These are phyloP conservation scores for Gila robusta DNA, from an alignment of 2,797 vertebrate genomes.

Conservation along the genomic window DNA sequence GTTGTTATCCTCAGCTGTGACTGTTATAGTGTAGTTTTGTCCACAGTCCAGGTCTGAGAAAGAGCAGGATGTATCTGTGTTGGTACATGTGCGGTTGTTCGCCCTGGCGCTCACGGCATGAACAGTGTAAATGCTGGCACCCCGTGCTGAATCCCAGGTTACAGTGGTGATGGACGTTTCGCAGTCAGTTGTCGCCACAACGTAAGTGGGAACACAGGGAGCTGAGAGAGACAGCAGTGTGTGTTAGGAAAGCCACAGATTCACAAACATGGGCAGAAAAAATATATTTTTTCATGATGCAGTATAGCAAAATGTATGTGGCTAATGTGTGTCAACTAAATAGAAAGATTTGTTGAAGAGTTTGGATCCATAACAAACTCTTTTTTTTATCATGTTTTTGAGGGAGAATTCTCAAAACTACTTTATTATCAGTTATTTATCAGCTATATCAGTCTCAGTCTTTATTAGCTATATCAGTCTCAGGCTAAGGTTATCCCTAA, in stretches of 20 bases:
- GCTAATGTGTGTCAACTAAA: background rate
- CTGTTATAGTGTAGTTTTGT: slow-evolving; percentile 76
- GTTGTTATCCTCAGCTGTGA: slow-evolving; percentile 64
- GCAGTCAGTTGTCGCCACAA: slow-evolving; percentile 69
- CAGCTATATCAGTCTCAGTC: background rate
- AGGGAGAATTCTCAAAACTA: background rate
- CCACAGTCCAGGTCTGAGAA: slow-evolving; percentile 76
- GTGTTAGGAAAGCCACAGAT: background rate
- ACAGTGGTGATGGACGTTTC: slow-evolving; percentile 67
- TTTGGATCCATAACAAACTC: no score
- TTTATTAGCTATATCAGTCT: background rate
- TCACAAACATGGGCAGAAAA: background rate
- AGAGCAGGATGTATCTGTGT: slow-evolving; percentile 67
- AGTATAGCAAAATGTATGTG: background rate
- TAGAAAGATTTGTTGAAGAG: background rate
- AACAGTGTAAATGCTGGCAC: slow-evolving; percentile 72
- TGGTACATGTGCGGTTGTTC: slow-evolving; percentile 60
- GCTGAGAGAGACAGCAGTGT: slow-evolving; percentile 64
- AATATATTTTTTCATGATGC: background rate
- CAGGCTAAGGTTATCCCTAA: background rate
- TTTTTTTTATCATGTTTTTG: background rate
- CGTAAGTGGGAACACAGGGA: slow-evolving; percentile 75
- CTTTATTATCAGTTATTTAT: background rate
- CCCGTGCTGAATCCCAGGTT: slow-evolving; percentile 70
- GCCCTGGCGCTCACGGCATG: slow-evolving; percentile 66